phyloP scores from a whole-genome alignment of 2,113 vertebrate genomes.

The Glaucidium brasilianum region DNA sequence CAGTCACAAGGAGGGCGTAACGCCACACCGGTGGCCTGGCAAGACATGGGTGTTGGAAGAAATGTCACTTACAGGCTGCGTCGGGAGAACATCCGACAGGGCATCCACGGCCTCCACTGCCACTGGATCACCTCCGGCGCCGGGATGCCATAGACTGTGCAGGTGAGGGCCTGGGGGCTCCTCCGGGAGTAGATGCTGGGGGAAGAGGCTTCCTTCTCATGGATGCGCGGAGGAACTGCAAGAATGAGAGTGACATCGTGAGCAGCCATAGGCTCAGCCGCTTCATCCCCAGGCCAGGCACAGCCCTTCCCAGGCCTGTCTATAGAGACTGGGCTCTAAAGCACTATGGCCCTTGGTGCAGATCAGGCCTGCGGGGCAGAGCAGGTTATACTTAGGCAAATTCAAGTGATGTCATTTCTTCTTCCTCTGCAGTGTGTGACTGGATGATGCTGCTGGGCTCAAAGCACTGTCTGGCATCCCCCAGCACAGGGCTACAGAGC shows the following conservation, averaged over 20 bases:
- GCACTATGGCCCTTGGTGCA: not conserved
- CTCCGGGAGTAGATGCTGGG: conserved; percentile 88
- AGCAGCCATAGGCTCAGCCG: not conserved
- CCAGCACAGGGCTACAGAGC: not conserved
- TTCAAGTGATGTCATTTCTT: not conserved
- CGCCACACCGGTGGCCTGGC: rapidly evolving
- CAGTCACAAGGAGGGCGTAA: not conserved
- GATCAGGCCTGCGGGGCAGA: not conserved
- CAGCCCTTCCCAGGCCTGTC: not conserved
- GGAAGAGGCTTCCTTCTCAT: conserved; percentile 91
- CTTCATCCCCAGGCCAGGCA: not conserved
- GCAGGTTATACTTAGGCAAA: not conserved
- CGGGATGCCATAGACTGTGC: conserved; percentile 87
- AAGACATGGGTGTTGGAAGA: not conserved
- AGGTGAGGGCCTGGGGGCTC: conserved; percentile 90
- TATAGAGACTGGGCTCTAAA: not conserved
- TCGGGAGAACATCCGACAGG: conserved; percentile 83
- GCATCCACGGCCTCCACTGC: conserved; percentile 94
- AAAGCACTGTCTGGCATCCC: not conserved
- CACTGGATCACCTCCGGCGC: conserved; percentile 83
- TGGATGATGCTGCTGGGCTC: not conserved
- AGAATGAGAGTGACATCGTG: not conserved
- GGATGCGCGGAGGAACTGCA: conserved; percentile 90
- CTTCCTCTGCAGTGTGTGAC: not conserved
- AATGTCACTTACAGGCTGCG: conserved; percentile 81